Evolutionary conservation across 2,113 vertebrate species (phyloP), one percentile per base, ranked within the genome.

Genomic region (Martes martes): DNA sequence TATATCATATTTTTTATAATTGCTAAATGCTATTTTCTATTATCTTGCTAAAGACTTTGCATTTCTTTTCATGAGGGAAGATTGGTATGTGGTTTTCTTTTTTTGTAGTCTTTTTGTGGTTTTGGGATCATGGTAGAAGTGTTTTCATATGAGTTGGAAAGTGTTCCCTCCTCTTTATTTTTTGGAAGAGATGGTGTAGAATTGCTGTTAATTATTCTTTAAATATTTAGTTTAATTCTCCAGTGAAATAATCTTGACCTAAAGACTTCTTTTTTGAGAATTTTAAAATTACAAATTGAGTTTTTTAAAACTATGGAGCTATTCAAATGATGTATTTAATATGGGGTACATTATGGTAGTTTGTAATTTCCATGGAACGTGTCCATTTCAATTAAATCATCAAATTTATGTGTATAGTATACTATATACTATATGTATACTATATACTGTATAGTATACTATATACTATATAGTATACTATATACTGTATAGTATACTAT

Each of bases 1-100:
- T 84, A 80, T 84, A 55, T 73, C 80, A 86, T 86, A 50, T 76
- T 95, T 96, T 55, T 36, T 82, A 88, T 94, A 88, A 65, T 88
- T 82, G 47, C 23, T 74, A 78, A 73, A 80, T 88, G 74, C n/a
- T 42, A 5, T 95, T 95, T 94, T 71, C 52, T 89, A 83, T 36
- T 93, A 73, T 76, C 13, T 97, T 93, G n/a, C 36, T 91, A 63
- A 47, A 45, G 42, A 81, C 81, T 79, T 92, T 74, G 24, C 13
- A 67, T 82, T 9, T 85, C 15, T 94, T 94, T 73, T 92, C 18
- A 78, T 87, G 50, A 82, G 36, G 42, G 74, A 39, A 71, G 45
- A 63, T 14, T 85, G 21, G 6, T 45, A 80, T 91, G n/a, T 78
- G 69, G 63, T 76, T 82, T 95, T 76, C 47, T 84, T 85, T 55